A percentile compares a stretch with the other conserved stretches of the same genome.
Evolutionary conservation across 2,888 invertebrate genomes (phyloP).

Genomic region (Ichneumon xanthorius): DNA sequence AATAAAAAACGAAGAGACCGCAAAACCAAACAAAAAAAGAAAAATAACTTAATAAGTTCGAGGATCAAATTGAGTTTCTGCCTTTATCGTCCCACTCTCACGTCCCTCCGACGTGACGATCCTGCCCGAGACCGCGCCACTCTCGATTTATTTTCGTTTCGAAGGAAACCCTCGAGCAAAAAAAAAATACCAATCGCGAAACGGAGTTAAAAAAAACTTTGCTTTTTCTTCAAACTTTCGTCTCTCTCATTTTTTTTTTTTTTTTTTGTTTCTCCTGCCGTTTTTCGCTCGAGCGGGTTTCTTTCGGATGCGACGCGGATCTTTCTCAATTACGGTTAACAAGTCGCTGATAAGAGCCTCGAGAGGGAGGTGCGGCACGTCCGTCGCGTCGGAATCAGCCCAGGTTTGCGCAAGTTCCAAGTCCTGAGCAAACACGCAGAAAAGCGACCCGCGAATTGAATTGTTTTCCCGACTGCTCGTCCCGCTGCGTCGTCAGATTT

Average conservation of each 20-base stretch:
- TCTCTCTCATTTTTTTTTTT: neutral
- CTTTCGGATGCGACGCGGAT: neutral
- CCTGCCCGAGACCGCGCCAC: too few relatives aligned
- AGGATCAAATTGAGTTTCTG: too few relatives aligned
- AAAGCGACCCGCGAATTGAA: neutral
- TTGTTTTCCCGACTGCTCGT: constrained; percentile 5
- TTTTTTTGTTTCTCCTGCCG: too few relatives aligned
- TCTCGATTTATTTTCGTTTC: too few relatives aligned
- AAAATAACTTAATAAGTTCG: too few relatives aligned
- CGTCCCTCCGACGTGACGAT: too few relatives aligned
- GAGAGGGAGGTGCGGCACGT: neutral
- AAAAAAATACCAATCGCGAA: too few relatives aligned
- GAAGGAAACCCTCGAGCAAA: too few relatives aligned
- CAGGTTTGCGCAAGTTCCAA: neutral
- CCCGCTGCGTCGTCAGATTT: neutral
- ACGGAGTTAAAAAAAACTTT: too few relatives aligned
- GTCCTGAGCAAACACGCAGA: constrained; percentile 1
- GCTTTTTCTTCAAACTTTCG: neutral
- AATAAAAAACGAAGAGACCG: neutral
- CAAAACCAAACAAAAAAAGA: too few relatives aligned
- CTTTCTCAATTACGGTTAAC: constrained; percentile 9
- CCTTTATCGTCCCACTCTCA: too few relatives aligned
- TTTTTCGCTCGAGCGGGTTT: constrained; percentile 11
- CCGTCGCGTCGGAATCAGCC: neutral
- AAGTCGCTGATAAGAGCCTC: neutral